Base-by-base conservation (phyloP, 2,113 vertebrate genomes). In the Theristicus caerulescens region DNA sequence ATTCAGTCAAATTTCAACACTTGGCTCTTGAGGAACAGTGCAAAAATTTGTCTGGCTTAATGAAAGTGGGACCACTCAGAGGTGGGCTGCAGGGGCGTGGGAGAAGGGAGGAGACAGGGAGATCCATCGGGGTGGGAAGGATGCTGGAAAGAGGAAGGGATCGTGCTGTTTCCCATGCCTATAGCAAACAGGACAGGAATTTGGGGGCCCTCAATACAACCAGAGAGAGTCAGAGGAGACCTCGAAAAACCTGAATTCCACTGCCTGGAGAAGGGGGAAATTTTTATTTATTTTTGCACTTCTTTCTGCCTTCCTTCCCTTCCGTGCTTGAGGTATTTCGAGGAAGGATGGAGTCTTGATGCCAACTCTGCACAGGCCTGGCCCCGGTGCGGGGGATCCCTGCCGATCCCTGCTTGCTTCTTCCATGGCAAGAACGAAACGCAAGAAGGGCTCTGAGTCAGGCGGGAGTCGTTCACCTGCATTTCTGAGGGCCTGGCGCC, bases 401-500 rank as follows among this genome's bases (percentile, higher is more conserved):
- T 26, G 21, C 58, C 0, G 6, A 17, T 14, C 38, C 59, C 54
- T 13, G 3, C 21, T 44, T 22, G n/a, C 47, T 19, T 25, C 40
- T 49, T 34, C 64, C 81, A 4, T 1, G 22, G 11, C 21, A 27
- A 38, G 20, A 13, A 26, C n/a, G 7, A 13, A 42, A 10, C 0
- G 1, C 7, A 3, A 19, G 10, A 8, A 62, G 65, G 20, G 64
- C 40, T 5, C 16, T 0, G 7, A 8, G 17, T 1, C 61, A 2
- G 52, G 27, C 65, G 4, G 25, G n/a, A 51, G 4, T 2, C 0
- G 3, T 25, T 21, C 40, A 6, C 8, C 38, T 1, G 10, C 82
- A 36, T 92, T 74, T 29, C 70, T 61, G 91, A 74, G 65, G 38
- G 87, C 65, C 82, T 16, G 88, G 94, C 96, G 93, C 96, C 94